Evolutionary conservation across 2,888 invertebrate species (phyloP).

Genomic region (Apodemia zela): DNA sequence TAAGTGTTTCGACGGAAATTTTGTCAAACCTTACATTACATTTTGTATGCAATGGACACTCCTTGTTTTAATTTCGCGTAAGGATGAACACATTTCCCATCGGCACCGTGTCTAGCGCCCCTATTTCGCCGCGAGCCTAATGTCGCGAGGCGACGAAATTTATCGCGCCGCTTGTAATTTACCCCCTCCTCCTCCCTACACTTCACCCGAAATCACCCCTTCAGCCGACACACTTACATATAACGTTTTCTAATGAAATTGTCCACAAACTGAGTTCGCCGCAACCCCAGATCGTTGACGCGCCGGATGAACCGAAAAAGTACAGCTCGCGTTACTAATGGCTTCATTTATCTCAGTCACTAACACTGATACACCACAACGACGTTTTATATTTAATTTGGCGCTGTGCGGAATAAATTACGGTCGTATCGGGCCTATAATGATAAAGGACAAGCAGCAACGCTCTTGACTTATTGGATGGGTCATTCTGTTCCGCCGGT

Average conservation of each 20-base stretch:
- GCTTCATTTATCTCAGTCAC: slow-evolving; percentile 80
- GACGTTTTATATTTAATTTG: slow-evolving; percentile 80
- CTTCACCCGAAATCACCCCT: slow-evolving; percentile 61
- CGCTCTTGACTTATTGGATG: slow-evolving; percentile 66
- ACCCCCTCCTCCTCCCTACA: slow-evolving; percentile 54
- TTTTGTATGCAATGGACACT: slow-evolving; percentile 68
- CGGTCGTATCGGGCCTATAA: slow-evolving; percentile 66
- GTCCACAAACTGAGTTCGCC: slow-evolving; percentile 71
- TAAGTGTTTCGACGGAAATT: background rate
- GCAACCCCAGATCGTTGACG: slow-evolving; percentile 68
- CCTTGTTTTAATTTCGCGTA: slow-evolving; percentile 71
- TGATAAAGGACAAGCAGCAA: slow-evolving; percentile 63
- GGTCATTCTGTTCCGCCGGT: slow-evolving; percentile 63
- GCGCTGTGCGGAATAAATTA: slow-evolving; percentile 75
- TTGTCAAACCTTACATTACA: slow-evolving; percentile 47
- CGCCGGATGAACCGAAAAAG: slow-evolving; percentile 78
- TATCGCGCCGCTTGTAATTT: slow-evolving; percentile 76
- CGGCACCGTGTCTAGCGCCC: slow-evolving; percentile 41
- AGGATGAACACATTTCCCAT: slow-evolving; percentile 61
- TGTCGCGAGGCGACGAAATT: slow-evolving; percentile 74
- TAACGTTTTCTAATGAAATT: slow-evolving; percentile 80
- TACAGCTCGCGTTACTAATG: slow-evolving; percentile 79
- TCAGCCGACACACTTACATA: slow-evolving; percentile 69
- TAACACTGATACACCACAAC: slow-evolving; percentile 80
- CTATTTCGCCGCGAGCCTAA: slow-evolving; percentile 64